A percentile compares a stretch with the other conserved stretches of the same genome.
These are phyloP conservation scores for Pyrgus malvae DNA, from an alignment of 2,888 invertebrate species.

Conservation along the genomic window DNA sequence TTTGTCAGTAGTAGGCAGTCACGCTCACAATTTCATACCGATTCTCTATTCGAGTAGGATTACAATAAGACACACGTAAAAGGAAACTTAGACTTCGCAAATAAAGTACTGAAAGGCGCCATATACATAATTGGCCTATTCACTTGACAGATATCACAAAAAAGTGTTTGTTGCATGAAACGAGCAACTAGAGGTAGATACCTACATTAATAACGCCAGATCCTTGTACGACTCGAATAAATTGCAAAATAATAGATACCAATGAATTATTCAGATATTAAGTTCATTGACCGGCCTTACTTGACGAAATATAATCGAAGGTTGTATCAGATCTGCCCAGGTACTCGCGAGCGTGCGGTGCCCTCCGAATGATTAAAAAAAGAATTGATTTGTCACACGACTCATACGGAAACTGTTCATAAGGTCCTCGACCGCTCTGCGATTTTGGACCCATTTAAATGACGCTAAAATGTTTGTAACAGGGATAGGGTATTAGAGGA, in stretches of 20 bases:
- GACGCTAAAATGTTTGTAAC: conserved; percentile 21
- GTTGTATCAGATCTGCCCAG: conserved; percentile 60
- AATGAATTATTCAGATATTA: conserved; percentile 45
- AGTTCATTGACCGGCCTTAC: conserved; percentile 63
- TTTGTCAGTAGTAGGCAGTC: not conserved
- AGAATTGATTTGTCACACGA: conserved; percentile 32
- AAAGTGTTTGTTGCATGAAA: conserved; percentile 18
- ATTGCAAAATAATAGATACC: conserved; percentile 39
- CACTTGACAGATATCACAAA: conserved; percentile 15
- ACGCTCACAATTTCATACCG: not conserved
- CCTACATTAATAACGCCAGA: conserved; percentile 29
- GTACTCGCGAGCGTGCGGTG: conserved; percentile 50
- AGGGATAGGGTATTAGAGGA: conserved; percentile 17
- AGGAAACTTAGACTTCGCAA: not conserved
- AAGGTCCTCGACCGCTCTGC: conserved; percentile 38
- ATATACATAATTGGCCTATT: conserved; percentile 19
- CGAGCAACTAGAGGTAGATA: conserved; percentile 19
- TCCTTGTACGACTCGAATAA: conserved; percentile 33
- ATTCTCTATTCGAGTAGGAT: not conserved
- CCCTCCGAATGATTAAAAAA: conserved; percentile 46
- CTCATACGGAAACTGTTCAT: conserved; percentile 37
- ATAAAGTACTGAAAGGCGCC: conserved; percentile 7
- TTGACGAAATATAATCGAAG: conserved; percentile 67
- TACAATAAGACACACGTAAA: conserved; percentile 13
- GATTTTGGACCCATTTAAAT: conserved; percentile 33